These are phyloP conservation scores for Sigmodon hispidus DNA, from an alignment of 2,113 vertebrate species.

Conservation along the genomic window DNA sequence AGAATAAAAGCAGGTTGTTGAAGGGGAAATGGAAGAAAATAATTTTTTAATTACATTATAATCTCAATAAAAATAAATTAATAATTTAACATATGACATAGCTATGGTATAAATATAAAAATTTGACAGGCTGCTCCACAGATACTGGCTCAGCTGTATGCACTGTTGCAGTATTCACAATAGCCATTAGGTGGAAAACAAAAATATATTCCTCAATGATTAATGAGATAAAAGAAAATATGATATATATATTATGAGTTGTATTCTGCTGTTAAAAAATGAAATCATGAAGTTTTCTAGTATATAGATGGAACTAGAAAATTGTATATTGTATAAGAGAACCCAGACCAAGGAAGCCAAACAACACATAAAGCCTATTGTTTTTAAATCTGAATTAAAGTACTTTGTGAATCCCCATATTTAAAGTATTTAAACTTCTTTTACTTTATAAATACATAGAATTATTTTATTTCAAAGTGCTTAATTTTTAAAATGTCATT, in stretches of 20 bases:
- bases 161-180: not conserved
- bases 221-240: not conserved
- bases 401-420: not conserved
- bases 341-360: not conserved
- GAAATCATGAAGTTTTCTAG: not conserved
- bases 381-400: not conserved
- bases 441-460: too few species aligned
- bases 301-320: not conserved
- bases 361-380: not conserved
- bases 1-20: accelerated
- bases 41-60: not conserved
- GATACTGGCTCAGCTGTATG: not conserved
- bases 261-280: not conserved
- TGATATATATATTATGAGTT: not conserved
- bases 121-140: not conserved
- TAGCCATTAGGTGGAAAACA: not conserved
- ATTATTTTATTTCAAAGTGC: not conserved
- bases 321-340: not conserved
- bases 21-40: not conserved
- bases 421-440: not conserved
- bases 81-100: not conserved
- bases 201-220: not conserved
- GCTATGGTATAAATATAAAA: not conserved
- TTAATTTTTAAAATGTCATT: not conserved
- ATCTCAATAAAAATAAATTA: not conserved